Evolutionary conservation across 2,797 vertebrate genomes (phyloP).

Genomic region (Pogonophryne albipinna): DNA sequence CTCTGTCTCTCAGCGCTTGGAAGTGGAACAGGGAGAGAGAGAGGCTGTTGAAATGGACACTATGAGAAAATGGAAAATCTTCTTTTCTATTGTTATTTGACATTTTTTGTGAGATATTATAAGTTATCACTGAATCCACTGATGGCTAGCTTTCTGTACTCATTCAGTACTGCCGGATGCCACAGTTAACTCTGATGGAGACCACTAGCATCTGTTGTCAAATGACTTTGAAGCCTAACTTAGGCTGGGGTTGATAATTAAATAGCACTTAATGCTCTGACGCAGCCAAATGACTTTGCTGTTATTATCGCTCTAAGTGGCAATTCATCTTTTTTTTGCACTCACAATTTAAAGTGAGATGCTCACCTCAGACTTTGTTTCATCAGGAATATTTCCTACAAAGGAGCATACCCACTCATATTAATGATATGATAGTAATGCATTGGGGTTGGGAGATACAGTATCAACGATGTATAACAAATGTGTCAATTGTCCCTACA

Average conservation of each 20-base stretch:
- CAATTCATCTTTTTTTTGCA: conserved; percentile 43
- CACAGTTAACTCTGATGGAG: conserved; percentile 62
- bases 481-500: background rate
- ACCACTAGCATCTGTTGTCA: conserved; percentile 54
- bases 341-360: conserved; percentile 35
- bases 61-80: conserved; percentile 18
- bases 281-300: conserved; percentile 67
- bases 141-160: conserved; percentile 58
- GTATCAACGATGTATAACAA: background rate
- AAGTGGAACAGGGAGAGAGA: conserved; percentile 13
- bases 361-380: conserved; percentile 19
- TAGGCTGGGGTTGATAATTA: conserved; percentile 59
- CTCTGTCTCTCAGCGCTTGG: conserved; percentile 18
- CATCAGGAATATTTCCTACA: conserved; percentile 40
- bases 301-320: conserved; percentile 49
- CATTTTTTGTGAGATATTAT: conserved; percentile 45
- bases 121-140: conserved; percentile 43
- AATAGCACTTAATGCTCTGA: conserved; percentile 73
- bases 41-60: conserved; percentile 40
- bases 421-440: conserved; percentile 27
- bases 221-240: conserved; percentile 60
- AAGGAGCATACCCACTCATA: conserved; percentile 45
- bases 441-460: background rate
- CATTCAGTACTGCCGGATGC: conserved; percentile 74
- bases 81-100: conserved; percentile 57